phyloP scores from a whole-genome alignment of 2,113 vertebrate genomes.

The Sigmodon hispidus region DNA sequence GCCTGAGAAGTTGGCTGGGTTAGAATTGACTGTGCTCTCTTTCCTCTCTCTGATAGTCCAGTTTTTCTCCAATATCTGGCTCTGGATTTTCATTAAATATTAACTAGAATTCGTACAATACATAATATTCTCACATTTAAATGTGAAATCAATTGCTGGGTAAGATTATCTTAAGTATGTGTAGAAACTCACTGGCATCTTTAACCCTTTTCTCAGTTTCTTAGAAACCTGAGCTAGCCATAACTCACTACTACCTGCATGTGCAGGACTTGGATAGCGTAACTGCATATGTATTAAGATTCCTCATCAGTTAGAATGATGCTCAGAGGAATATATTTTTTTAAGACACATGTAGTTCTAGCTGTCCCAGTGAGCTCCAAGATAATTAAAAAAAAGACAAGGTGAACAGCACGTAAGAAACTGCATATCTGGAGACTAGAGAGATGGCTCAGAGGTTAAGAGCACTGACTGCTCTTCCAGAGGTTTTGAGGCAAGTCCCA shows the following conservation, averaged over 20 bases:
- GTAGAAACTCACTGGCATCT: not conserved
- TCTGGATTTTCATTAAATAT: too few relatives aligned
- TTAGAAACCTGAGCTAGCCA: not conserved
- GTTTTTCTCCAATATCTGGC: too few relatives aligned
- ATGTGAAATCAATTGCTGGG: not conserved
- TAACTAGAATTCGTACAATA: too few relatives aligned
- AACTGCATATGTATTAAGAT: conserved; percentile 93
- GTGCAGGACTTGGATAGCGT: conserved; percentile 96
- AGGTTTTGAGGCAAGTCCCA: too few relatives aligned
- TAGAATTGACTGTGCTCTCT: too few relatives aligned
- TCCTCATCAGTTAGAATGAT: conserved; percentile 91
- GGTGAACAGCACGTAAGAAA: not conserved
- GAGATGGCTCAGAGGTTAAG: too few relatives aligned
- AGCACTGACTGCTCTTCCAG: too few relatives aligned
- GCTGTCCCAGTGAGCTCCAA: not conserved
- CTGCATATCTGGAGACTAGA: not conserved
- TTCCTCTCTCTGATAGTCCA: too few relatives aligned
- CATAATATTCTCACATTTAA: not conserved
- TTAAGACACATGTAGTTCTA: not conserved
- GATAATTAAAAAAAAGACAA: not conserved
- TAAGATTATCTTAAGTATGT: not conserved
- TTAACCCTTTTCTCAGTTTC: not conserved
- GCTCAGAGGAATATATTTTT: conserved; percentile 87
- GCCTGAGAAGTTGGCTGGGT: too few relatives aligned
- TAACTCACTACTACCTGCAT: conserved; percentile 85